phyloP scores from a whole-genome alignment of 2,113 vertebrate genomes.

The Lota lota region DNA sequence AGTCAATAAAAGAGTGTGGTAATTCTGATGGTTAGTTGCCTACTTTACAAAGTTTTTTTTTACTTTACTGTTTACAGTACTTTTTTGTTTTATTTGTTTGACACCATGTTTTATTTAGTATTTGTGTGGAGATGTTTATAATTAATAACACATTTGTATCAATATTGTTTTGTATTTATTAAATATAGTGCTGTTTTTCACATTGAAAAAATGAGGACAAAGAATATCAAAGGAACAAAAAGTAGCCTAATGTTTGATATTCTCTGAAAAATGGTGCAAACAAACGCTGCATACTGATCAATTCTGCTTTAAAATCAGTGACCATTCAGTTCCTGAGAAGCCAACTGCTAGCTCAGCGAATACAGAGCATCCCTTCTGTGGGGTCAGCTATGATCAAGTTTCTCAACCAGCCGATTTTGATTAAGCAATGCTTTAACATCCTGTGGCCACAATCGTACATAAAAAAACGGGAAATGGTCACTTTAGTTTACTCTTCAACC shows the following conservation, averaged over 20 bases:
- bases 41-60: no score
- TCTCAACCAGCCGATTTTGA: slow-evolving; percentile 32
- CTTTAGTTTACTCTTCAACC: slow-evolving; percentile 31
- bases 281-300: background rate
- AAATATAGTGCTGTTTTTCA: no score
- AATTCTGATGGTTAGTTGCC: no score
- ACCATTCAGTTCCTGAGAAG: slow-evolving; percentile 19
- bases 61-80: no score
- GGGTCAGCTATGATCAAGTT: slow-evolving; percentile 17
- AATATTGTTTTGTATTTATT: no score
- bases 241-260: slow-evolving; percentile 43
- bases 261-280: slow-evolving; percentile 23
- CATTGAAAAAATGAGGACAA: no score
- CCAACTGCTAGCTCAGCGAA: slow-evolving; percentile 51
- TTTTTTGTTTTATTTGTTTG: no score
- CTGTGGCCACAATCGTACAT: slow-evolving; percentile 47
- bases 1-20: no score
- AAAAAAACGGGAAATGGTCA: slow-evolving; percentile 61
- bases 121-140: no score
- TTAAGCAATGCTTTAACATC: slow-evolving; percentile 59
- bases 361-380: slow-evolving; percentile 14
- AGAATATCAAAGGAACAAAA: no score
- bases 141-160: no score
- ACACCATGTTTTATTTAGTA: no score
- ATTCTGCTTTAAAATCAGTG: slow-evolving; percentile 9